Evolutionary conservation across 2,888 invertebrate species (phyloP).

Genomic region (Eulithis testata): DNA sequence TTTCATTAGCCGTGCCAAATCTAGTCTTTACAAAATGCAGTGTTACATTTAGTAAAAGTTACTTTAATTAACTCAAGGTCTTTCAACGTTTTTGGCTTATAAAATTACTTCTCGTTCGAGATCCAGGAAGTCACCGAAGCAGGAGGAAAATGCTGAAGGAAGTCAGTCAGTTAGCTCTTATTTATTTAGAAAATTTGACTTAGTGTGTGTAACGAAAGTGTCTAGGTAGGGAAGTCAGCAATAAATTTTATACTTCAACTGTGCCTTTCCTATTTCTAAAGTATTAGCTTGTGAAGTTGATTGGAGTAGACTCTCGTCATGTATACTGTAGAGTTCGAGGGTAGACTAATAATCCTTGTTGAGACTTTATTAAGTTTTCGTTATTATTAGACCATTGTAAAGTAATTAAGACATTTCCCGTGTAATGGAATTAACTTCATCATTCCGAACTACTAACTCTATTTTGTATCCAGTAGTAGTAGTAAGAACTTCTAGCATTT

Average conservation of each 20-base stretch:
- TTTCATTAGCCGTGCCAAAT: slow-evolving; percentile 74
- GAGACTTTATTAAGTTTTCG: slow-evolving; percentile 61
- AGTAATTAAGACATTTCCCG: slow-evolving; percentile 56
- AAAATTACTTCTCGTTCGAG: slow-evolving; percentile 44
- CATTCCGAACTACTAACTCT: slow-evolving; percentile 60
- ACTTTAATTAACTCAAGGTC: slow-evolving; percentile 44
- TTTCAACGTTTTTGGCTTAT: slow-evolving; percentile 49
- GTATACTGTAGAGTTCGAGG: slow-evolving; percentile 73
- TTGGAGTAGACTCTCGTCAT: slow-evolving; percentile 73
- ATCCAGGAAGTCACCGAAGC: slow-evolving; percentile 37
- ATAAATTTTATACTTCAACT: slow-evolving; percentile 84
- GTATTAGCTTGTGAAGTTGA: slow-evolving; percentile 78
- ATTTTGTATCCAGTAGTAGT: slow-evolving; percentile 49
- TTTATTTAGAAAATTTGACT: slow-evolving; percentile 50
- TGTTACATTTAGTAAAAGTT: slow-evolving; percentile 44
- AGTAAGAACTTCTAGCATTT: slow-evolving; percentile 50
- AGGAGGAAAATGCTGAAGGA: slow-evolving; percentile 48
- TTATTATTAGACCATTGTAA: slow-evolving; percentile 52
- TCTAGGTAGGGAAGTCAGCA: slow-evolving; percentile 82
- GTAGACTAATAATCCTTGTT: slow-evolving; percentile 65
- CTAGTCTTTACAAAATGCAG: slow-evolving; percentile 48
- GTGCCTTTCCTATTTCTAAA: slow-evolving; percentile 85
- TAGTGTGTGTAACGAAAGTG: slow-evolving; percentile 56
- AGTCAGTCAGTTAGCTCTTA: slow-evolving; percentile 45
- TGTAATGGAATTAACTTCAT: slow-evolving; percentile 55